These are phyloP conservation scores for Alsophila aescularia DNA, from an alignment of 2,888 invertebrate genomes.

Conservation along the genomic window DNA sequence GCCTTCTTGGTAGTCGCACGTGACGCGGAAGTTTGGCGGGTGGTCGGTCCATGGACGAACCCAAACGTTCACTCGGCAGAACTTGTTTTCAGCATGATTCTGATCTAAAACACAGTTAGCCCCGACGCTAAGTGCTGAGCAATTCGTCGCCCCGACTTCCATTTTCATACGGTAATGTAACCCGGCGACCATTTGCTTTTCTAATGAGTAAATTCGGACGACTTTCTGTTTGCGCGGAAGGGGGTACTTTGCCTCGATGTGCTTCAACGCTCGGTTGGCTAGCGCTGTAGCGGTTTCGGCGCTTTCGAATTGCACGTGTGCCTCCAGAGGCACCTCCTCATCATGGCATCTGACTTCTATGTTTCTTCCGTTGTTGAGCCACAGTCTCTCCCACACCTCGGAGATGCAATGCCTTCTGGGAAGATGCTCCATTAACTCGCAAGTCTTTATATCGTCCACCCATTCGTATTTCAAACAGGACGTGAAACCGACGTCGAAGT, in stretches of 20 bases:
- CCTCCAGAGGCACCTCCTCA: slow-evolving; percentile 64
- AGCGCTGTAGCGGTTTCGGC: slow-evolving; percentile 61
- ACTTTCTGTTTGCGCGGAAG: slow-evolving; percentile 68
- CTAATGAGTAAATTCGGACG: slow-evolving; percentile 69
- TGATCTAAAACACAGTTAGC: slow-evolving; percentile 56
- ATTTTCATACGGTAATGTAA: slow-evolving; percentile 74
- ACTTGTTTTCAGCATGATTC: slow-evolving; percentile 52
- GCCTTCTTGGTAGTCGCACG: slow-evolving; percentile 67
- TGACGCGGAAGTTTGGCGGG: slow-evolving; percentile 66
- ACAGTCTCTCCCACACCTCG: slow-evolving; percentile 64
- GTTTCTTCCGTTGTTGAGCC: slow-evolving; percentile 61
- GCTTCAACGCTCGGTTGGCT: slow-evolving; percentile 67
- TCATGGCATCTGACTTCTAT: slow-evolving; percentile 70
- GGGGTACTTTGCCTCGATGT: slow-evolving; percentile 76
- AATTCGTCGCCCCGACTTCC: slow-evolving; percentile 72
- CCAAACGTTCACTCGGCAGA: slow-evolving; percentile 75
- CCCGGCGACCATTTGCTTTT: slow-evolving; percentile 73
- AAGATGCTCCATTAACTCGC: slow-evolving; percentile 66
- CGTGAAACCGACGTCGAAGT: slow-evolving; percentile 75
- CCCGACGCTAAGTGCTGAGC: slow-evolving; percentile 62
- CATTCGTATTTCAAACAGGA: slow-evolving; percentile 72
- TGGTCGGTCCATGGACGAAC: slow-evolving; percentile 69
- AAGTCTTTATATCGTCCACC: slow-evolving; percentile 63
- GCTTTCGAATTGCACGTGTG: slow-evolving; percentile 63
- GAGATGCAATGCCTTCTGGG: slow-evolving; percentile 70